Percentiles rank a stretch among this genome's conserved stretches.
These are phyloP conservation scores for Cephus rjabovi DNA, from an alignment of 2,888 invertebrate genomes.

Conservation along the genomic window DNA sequence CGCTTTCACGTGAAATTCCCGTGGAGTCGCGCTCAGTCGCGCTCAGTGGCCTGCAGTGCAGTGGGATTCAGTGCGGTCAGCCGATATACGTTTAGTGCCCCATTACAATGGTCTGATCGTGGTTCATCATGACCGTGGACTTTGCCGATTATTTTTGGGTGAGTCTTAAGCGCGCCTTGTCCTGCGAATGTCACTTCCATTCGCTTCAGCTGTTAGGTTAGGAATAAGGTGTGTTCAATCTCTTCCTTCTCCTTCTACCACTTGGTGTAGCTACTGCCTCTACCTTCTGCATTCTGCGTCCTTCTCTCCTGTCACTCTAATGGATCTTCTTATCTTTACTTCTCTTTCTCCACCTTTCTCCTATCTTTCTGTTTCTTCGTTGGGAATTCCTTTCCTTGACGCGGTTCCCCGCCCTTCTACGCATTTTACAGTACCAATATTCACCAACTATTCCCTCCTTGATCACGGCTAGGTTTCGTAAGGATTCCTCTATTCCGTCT, in stretches of 20 bases:
- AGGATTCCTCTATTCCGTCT: neutral
- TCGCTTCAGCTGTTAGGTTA: slow-evolving; percentile 11
- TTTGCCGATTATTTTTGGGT: slow-evolving; percentile 74
- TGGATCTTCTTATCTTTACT: neutral
- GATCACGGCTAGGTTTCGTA: neutral
- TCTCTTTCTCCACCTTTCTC: neutral
- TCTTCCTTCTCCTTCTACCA: slow-evolving; percentile 11
- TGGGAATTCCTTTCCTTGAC: neutral
- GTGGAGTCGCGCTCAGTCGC: neutral
- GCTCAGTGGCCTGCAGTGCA: neutral
- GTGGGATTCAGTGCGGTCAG: slow-evolving; percentile 3
- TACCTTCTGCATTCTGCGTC: slow-evolving; percentile 15
- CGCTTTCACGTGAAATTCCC: neutral
- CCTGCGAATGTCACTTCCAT: neutral
- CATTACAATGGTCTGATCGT: slow-evolving; percentile 57
- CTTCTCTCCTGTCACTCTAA: slow-evolving; percentile 18
- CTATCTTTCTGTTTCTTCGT: neutral
- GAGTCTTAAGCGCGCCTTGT: slow-evolving; percentile 41
- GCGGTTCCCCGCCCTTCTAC: neutral
- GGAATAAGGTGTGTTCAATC: slow-evolving; percentile 18
- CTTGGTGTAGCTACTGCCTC: slow-evolving; percentile 7
- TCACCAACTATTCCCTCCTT: neutral
- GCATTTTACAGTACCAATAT: neutral
- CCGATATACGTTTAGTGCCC: neutral
- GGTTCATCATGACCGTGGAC: slow-evolving; percentile 70